Percentiles rank a stretch among this genome's conserved stretches.
These are phyloP conservation scores for Luehdorfia chinensis DNA, from an alignment of 1,140 invertebrate genomes.

Conservation along the genomic window DNA sequence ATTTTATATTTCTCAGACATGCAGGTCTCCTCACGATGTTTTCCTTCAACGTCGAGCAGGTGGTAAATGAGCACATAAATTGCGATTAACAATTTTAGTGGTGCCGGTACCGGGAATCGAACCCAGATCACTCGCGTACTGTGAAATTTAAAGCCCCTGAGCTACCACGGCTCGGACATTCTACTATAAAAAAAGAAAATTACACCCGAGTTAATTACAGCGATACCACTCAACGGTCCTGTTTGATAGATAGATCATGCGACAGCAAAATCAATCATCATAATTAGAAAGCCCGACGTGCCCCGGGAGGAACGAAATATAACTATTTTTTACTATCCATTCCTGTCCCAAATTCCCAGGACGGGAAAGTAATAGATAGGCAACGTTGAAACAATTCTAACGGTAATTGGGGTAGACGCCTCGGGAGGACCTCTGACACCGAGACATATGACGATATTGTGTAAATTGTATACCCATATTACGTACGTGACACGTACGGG, in stretches of 20 bases:
- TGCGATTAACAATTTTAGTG: no score
- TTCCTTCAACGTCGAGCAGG: no score
- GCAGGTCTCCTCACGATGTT: no score
- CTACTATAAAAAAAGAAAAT: no score
- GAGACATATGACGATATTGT: conserved; percentile 68
- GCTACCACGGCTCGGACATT: no score
- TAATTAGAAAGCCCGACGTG: conserved; percentile 35
- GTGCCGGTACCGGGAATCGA: no score
- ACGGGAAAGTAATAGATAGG: conserved; percentile 60
- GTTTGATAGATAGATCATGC: conserved; percentile 21
- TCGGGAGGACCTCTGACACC: conserved; percentile 46
- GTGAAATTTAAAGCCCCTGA: no score
- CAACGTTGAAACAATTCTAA: conserved; percentile 60
- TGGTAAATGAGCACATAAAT: no score
- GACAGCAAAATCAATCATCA: conserved; percentile 47
- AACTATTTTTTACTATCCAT: conserved; percentile 53
- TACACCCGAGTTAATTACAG: no score
- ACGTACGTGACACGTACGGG: conserved; percentile 35
- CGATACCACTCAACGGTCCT: no score
- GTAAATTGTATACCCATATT: conserved; percentile 63
- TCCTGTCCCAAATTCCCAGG: conserved; percentile 45
- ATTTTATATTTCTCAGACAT: no score
- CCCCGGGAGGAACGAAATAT: conserved; percentile 21
- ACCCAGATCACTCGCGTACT: no score
- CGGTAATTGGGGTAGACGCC: conserved; percentile 66